Evolutionary conservation across 2,888 invertebrate genomes (phyloP), one percentile per base, ranked within the genome.

Genomic region (Hirudinaria manillensis): DNA sequence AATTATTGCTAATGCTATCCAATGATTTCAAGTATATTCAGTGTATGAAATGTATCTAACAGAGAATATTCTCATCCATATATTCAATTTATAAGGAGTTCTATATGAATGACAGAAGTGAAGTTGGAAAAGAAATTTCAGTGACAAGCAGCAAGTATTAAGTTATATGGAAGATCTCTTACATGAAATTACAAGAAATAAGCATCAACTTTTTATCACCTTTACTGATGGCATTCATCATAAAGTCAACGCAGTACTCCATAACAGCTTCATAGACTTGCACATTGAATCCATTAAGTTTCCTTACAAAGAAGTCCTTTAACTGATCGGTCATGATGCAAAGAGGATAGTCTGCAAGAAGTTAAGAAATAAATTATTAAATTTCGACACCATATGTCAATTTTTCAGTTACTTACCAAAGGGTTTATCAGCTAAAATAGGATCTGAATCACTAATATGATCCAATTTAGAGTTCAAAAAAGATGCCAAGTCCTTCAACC

Each of bases 401-500:
- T 45, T 45, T 45, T 45, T 16, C 16, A 61, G 24, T 13, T 3
- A 19, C 24, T 71, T 61, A 84, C 84, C 83, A 77, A 77, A 77
- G 38, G 83, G 80, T 77, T 83, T 82, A 55, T 80, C 81, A 55
- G 79, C 79, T 76, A 83, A 83, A 7, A 82, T 78, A 16, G 81
- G 80, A 73, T 84, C 83, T 66, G 79, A 76, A 61, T 83, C 82
- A 2, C 79, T 78, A 45, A 82, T 80, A n/a, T 79, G 78, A 72
- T 83, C 82, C 45, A 86, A 76, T 74, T 83, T 82, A 13, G 83
- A 77, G 79, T 84, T 85, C 36, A 85, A 78, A 74, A 79, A 81
- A 13, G 84, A 83, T 10, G 84, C 83, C 72, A 86, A 79, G 75
- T 85, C 85, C 78, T 85, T 85, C 36, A 86, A 79, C 85, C 85